phyloP scores from a whole-genome alignment of 2,797 vertebrate genomes.

The Chaenodraco wilsoni region DNA sequence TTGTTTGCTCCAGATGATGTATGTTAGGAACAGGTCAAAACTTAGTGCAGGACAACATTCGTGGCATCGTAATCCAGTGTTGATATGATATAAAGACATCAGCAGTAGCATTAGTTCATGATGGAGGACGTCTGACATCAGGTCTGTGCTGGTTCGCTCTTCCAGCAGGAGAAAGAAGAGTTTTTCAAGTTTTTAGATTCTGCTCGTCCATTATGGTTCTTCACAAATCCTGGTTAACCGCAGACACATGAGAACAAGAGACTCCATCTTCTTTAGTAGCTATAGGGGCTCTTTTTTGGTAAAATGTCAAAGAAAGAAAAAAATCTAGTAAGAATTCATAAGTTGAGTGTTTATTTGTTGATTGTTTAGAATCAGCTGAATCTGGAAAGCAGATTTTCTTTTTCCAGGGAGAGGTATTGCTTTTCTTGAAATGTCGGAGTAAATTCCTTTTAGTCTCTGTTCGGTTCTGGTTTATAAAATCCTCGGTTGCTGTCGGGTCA shows the following conservation, averaged over 20 bases:
- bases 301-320: conserved; percentile 8
- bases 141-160: conserved; percentile 39
- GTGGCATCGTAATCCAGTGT: background rate
- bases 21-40: background rate
- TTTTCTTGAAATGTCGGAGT: conserved; percentile 9
- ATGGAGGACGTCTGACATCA: conserved; percentile 37
- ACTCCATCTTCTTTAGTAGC: conserved; percentile 2
- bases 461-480: conserved; percentile 11
- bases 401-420: conserved; percentile 26
- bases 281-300: background rate
- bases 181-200: background rate
- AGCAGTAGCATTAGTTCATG: conserved; percentile 1
- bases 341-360: conserved; percentile 9
- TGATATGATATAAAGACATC: conserved; percentile 18
- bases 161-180: conserved; percentile 20
- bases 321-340: conserved; percentile 1
- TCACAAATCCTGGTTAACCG: background rate
- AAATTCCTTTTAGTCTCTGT: conserved; percentile 5
- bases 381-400: conserved; percentile 7
- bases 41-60: background rate
- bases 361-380: conserved; percentile 1
- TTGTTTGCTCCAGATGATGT: background rate
- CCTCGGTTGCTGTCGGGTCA: background rate
- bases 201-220: background rate
- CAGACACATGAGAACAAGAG: conserved; percentile 4